Base-by-base conservation (phyloP, 1,140 invertebrate species). In the Drosophila baimaii region DNA sequence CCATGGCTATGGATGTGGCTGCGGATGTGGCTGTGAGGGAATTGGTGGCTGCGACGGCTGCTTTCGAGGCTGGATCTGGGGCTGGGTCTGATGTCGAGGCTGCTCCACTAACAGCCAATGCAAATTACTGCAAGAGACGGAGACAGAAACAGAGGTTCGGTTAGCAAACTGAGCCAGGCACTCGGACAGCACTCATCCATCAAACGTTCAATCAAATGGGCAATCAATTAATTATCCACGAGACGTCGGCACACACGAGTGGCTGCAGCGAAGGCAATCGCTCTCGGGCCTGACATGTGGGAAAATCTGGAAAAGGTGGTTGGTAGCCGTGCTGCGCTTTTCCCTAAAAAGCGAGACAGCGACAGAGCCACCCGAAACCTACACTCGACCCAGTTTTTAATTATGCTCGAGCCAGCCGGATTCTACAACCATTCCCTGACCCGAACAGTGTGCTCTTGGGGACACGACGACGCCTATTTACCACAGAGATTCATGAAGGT, bases 1-100 rank as follows among this genome's bases (percentile, higher is more conserved):
- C 95, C 95, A 95, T 95, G 92, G 93, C 94, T 76, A 91, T 58
- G 46, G 29, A 49, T 58, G 44, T 56, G 49, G 33, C 56, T 66
- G 44, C 95, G 52, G 17, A 29, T 58, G 56, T 58, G 43, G 12
- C 31, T 69, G 46, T 17, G 27, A 33, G 21, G 47, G 17, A 13
- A 35, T 77, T 21, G 19, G 51, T 52, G 21, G 23, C 27, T 9
- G 63, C 9, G 39, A 25, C 25, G 31, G 27, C 41, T 15, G 33
- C 8, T 61, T 41, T 61, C 8, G 19, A 31, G 27, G 25, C 61
- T 64, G 35, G 25, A 15, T 62, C n/a, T 55, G 31, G 65, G 64
- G 49, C 31, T 79, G 59, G 49, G 25, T 54, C 63, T 73, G 70
- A 51, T 75, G 56, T 59, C 46, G 54, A 44, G 44, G 49, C 71